phyloP scores from a whole-genome alignment of 2,113 vertebrate genomes.

The Tetraodon nigroviridis region DNA sequence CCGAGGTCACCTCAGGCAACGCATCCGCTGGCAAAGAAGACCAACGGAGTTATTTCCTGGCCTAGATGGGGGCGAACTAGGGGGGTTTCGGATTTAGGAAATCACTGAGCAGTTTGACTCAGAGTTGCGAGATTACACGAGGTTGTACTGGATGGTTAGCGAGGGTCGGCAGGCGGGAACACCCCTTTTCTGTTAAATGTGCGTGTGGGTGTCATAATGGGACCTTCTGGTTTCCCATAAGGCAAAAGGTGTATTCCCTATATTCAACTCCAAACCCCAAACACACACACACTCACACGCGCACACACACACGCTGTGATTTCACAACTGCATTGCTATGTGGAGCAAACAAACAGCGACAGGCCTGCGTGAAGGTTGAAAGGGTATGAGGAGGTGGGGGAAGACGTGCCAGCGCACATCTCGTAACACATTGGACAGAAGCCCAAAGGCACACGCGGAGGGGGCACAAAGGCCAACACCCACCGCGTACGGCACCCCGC shows the following conservation, averaged over 20 bases:
- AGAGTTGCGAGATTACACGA: conserved; percentile 33
- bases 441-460: too few relatives aligned
- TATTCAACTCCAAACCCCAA: too few relatives aligned
- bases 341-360: conserved; percentile 17
- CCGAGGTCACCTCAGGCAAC: too few relatives aligned
- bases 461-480: too few relatives aligned
- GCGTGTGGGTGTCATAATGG: conserved; percentile 30
- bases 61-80: too few relatives aligned
- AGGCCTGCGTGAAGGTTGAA: conserved; percentile 12
- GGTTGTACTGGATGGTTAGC: conserved; percentile 45
- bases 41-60: too few relatives aligned
- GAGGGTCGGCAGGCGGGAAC: conserved; percentile 51
- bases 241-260: conserved; percentile 22
- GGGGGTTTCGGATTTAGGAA: neutral
- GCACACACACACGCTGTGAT: too few relatives aligned
- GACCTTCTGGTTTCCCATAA: conserved; percentile 48
- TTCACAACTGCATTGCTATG: too few relatives aligned
- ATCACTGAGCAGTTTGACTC: conserved; percentile 36
- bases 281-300: too few relatives aligned
- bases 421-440: conserved; percentile 5
- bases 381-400: conserved; percentile 61
- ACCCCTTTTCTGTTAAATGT: conserved; percentile 53
- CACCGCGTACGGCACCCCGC: too few relatives aligned
- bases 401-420: conserved; percentile 35
- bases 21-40: too few relatives aligned